Evolutionary conservation across 2,797 vertebrate species (phyloP).

Genomic region (Falco naumanni): DNA sequence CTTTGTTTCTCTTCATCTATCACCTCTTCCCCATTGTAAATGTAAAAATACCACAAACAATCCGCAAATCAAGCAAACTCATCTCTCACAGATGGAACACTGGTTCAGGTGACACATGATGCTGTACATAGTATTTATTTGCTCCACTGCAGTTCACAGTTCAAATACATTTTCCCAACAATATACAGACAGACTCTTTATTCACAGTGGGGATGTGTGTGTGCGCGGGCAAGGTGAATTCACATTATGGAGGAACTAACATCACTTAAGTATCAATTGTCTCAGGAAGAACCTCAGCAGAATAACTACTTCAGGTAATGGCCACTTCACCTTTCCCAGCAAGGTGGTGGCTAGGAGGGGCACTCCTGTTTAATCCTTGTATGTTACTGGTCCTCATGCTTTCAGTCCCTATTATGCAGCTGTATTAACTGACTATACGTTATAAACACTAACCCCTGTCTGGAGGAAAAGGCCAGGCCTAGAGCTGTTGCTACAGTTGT

Average conservation of each 20-base stretch:
- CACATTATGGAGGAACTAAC: conserved; percentile 62
- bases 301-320: conserved; percentile 10
- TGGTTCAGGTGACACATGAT: neutral
- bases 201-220: conserved; percentile 7
- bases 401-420: conserved; percentile 7
- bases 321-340: neutral
- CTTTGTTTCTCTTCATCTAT: neutral
- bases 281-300: neutral
- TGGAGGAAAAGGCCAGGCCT: conserved; percentile 25
- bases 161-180: conserved; percentile 70
- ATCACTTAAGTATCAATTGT: conserved; percentile 11
- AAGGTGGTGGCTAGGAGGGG: neutral
- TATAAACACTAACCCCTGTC: conserved; percentile 28
- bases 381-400: neutral
- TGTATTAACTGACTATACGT: neutral
- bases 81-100: neutral
- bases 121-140: conserved; percentile 74
- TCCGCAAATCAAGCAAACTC: neutral
- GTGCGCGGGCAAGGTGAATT: conserved; percentile 10
- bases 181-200: conserved; percentile 66
- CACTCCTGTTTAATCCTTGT: neutral
- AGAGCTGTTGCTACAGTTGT: conserved; percentile 43
- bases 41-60: neutral
- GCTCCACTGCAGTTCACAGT: conserved; percentile 71
- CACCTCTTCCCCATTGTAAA: neutral